Percentiles rank a stretch among this genome's conserved stretches.
Conservation (phyloP, 2,888 invertebrate genomes). For the Coleophora deauratella region DNA sequence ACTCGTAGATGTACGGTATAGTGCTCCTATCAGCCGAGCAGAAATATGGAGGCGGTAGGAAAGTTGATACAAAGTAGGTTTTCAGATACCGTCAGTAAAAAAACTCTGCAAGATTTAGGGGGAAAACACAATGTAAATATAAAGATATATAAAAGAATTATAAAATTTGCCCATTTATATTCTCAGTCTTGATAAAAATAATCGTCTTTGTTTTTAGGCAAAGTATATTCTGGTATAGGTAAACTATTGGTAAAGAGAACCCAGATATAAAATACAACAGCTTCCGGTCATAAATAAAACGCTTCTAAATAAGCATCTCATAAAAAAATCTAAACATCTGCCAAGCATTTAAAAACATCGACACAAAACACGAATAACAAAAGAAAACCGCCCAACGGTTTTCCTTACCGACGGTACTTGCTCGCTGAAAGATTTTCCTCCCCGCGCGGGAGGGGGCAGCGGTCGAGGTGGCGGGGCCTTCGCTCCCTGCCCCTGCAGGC, state of each 20-base stretch:
- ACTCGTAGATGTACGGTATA: conserved; percentile 18
- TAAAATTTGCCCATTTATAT: too few species aligned
- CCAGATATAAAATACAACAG: too few species aligned
- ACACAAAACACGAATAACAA: background rate
- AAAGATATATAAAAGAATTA: too few species aligned
- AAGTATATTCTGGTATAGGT: too few species aligned
- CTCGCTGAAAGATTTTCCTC: conserved; percentile 63
- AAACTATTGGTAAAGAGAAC: too few species aligned
- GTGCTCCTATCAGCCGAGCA: conserved; percentile 43
- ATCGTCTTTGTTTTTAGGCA: too few species aligned
- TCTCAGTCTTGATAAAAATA: too few species aligned
- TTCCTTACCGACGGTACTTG: conserved; percentile 60
- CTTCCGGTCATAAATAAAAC: background rate
- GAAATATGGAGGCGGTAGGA: conserved; percentile 63
- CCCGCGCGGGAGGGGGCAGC: conserved; percentile 25
- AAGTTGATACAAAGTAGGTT: conserved; percentile 67
- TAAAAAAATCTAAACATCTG: background rate
- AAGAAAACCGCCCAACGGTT: conserved; percentile 17
- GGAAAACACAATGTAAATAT: background rate
- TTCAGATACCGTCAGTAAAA: conserved; percentile 53
- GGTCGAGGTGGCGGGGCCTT: conserved; percentile 70
- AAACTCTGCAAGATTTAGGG: conserved; percentile 8
- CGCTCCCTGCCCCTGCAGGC: conserved; percentile 69
- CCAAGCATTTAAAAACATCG: background rate
- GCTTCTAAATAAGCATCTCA: too few species aligned